Evolutionary conservation across 2,888 invertebrate species (phyloP).

Genomic region (Teinopalpus imperialis): DNA sequence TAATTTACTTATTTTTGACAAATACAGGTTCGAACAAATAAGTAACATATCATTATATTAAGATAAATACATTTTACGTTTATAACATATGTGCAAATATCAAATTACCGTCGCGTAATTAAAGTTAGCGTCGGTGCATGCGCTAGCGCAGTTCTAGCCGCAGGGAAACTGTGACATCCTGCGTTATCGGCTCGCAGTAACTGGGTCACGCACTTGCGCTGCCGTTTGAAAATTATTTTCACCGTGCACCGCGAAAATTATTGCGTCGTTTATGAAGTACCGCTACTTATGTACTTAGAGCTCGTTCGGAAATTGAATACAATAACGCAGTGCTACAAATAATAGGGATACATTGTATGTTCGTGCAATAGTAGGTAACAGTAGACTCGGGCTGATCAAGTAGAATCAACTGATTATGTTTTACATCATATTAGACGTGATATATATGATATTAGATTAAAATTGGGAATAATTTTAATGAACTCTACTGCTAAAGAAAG

Average conservation of each 20-base stretch:
- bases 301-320: constrained; percentile 20
- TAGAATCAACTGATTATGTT: too few species aligned
- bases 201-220: constrained; percentile 63
- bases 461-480: too few species aligned
- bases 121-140: constrained; percentile 25
- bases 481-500: too few species aligned
- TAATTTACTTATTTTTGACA: too few species aligned
- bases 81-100: neutral
- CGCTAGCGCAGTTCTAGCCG: constrained; percentile 33
- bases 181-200: constrained; percentile 65
- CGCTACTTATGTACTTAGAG: constrained; percentile 4
- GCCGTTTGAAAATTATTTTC: constrained; percentile 75
- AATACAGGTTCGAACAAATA: too few species aligned
- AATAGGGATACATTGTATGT: neutral
- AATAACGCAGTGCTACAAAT: constrained; percentile 17
- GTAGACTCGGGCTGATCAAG: too few species aligned
- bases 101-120: constrained; percentile 15
- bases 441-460: too few species aligned
- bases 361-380: too few species aligned
- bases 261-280: constrained; percentile 48
- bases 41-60: too few species aligned
- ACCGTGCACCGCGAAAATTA: constrained; percentile 47
- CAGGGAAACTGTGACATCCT: constrained; percentile 73
- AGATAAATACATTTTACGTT: too few species aligned
- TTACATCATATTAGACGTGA: too few species aligned